Evolutionary conservation across 2,888 invertebrate species (phyloP).

Genomic region (Eupithecia vulgata): DNA sequence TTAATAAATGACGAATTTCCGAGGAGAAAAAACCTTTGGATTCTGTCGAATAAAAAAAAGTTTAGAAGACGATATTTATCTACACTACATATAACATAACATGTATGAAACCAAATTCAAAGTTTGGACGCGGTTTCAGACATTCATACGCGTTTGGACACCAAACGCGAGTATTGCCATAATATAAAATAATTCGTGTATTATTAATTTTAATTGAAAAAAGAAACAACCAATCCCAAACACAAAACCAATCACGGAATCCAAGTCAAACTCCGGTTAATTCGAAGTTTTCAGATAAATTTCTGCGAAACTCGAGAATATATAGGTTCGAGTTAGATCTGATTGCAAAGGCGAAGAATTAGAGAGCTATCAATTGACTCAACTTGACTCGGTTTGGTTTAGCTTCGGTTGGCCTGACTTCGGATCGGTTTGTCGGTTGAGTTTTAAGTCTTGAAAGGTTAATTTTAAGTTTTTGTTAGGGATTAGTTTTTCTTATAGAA

Average conservation of each 20-base stretch:
- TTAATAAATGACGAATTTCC: no score
- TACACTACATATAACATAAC: no score
- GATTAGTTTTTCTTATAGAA: background rate
- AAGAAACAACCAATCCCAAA: background rate
- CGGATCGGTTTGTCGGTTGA: slow-evolving; percentile 10
- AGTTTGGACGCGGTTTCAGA: no score
- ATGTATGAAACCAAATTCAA: no score
- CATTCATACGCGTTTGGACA: no score
- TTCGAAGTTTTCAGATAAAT: slow-evolving; percentile 47
- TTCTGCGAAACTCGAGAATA: slow-evolving; percentile 42
- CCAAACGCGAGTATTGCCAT: no score
- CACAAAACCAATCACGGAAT: slow-evolving; percentile 31
- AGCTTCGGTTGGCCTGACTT: slow-evolving; percentile 2
- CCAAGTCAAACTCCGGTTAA: slow-evolving; percentile 33
- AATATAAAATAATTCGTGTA: background rate
- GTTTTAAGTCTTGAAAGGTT: slow-evolving; percentile 5
- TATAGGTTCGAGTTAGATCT: slow-evolving; percentile 37
- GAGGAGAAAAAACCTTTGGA: no score
- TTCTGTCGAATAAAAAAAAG: no score
- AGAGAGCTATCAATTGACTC: slow-evolving; percentile 29
- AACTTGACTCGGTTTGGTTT: slow-evolving; percentile 7
- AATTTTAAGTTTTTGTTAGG: slow-evolving; percentile 10
- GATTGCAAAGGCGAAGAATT: slow-evolving; percentile 32
- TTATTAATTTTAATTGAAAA: background rate
- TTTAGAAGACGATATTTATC: no score